Evolutionary conservation across 2,888 invertebrate genomes (phyloP), one percentile per base, ranked within the genome.

Genomic region (Alsophila aescularia): DNA sequence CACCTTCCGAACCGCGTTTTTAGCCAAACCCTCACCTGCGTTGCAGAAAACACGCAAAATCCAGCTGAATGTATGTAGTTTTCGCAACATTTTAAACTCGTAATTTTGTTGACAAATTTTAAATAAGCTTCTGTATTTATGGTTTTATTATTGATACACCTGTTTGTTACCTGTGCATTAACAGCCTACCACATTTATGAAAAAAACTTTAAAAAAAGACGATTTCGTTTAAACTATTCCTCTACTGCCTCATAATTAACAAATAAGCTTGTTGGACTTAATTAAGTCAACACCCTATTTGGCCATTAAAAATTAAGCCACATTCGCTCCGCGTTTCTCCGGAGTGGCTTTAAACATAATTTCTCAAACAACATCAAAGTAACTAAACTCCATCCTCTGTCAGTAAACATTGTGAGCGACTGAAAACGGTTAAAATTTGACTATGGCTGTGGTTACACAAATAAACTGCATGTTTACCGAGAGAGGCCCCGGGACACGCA

Each of bases 391-490:
- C 13, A 31, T 35, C 45, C 55, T 41, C 50, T 51, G 55, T 56
- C 45, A 51, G 55, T 24, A 67, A 64, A 63, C 43, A 58, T 61
- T 58, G 56, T 56, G 61, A 57, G 61, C 37, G 41, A 37, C 50
- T 53, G 52, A 47, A 52, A 50, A 50, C 55, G 41, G 48, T 59
- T 51, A 44, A 52, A 60, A 52, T 58, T 60, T 51, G 34, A 50
- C 55, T 52, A 54, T 49, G 37, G 55, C 49, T 44, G 58, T 60
- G 58, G 53, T 51, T 58, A 41, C 40, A 47, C 65, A 69, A 72
- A 75, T 70, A 70, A 69, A 66, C 60, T 58, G 60, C 60, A 59
- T 70, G 68, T 72, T 72, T 73, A 52, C 67, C 58, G 56, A 67
- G 64, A 40, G 57, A 52, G 58, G 66, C 67, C 69, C 56, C 60